These are phyloP conservation scores for Drymodes brunneopygia DNA, from an alignment of 2,113 vertebrate species.

Conservation along the genomic window DNA sequence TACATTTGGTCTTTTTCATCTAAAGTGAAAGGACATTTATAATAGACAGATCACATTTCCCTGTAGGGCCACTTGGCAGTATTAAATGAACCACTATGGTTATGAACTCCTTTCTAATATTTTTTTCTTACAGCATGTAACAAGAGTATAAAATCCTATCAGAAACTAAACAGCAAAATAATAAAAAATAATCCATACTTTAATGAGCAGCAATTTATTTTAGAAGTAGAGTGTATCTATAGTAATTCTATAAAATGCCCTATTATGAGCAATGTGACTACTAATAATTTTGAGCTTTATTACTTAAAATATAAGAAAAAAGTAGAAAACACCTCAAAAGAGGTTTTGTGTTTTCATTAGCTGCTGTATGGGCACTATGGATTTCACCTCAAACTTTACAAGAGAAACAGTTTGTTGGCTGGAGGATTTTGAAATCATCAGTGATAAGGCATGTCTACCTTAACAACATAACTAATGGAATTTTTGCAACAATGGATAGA, in stretches of 20 bases:
- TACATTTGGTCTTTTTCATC: background rate
- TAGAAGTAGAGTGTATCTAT: background rate
- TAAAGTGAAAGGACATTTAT: background rate
- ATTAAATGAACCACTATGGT: background rate
- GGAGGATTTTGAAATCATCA: background rate
- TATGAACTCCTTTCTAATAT: background rate
- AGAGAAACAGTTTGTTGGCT: background rate
- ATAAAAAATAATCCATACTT: background rate
- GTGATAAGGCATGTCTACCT: background rate
- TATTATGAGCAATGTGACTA: accelerated
- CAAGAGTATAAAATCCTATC: background rate
- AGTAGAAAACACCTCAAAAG: background rate
- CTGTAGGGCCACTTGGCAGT: background rate
- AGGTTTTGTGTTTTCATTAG: background rate
- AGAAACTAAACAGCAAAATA: background rate
- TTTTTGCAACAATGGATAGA: background rate
- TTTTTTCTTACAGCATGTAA: background rate
- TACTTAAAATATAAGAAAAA: background rate
- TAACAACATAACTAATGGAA: accelerated
- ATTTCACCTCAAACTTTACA: background rate
- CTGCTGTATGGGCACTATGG: background rate
- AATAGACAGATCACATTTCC: background rate
- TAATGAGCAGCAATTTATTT: background rate
- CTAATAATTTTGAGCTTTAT: background rate
- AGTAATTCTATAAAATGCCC: background rate